Evolutionary conservation across 92 coral and sea anemone genomes (phyloP), one percentile per base, ranked within the genome.

Genomic region (Galaxea fascicularis): DNA sequence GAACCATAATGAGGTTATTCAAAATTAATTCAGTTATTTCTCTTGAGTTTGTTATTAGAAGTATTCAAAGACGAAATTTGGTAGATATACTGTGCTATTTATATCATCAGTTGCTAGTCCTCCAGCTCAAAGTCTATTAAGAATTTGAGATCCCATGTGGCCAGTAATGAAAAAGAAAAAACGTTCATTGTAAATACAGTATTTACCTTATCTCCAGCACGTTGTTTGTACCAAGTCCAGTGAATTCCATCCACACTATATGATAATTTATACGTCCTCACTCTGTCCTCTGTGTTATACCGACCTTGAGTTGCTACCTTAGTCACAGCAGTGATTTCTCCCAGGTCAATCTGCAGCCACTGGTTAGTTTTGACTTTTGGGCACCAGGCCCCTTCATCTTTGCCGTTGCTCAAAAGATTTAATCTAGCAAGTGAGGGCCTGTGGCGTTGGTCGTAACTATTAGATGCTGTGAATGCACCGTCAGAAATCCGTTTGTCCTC

Each of bases 401-500:
- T 56, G 13, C 62, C 62, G 62, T 56, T 24, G 24, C 62, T 56
- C 7, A 56, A 16, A 56, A 56, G 62, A 25, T 60, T 60, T 10
- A 60, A 13, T 22, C 66, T 22, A 0, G 66, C 66, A 2, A 22
- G 66, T 25, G 29, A 60, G 15, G 66, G 66, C 66, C 30, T 22
- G 49, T 29, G 73, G 12, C 15, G 28, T 21, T 0, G 13, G 73
- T 68, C 10, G 13, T 6, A 68, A 17, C 11, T 41, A 3, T 18
- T 12, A 0, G 90, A 87, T 3, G 90, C 85, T 4, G 90, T 71
- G 29, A 87, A 54, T 10, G 86, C 66, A 69, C 80, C 56, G 79
- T 72, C 64, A 9, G 86, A 73, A 21, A 87, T 71, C 15, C 86
- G 74, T 17, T 73, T 78, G 60, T 79, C 86, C 64, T 87, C 85